Conservation (phyloP, 2,113 vertebrate genomes). For the Nerophis ophidion region DNA sequence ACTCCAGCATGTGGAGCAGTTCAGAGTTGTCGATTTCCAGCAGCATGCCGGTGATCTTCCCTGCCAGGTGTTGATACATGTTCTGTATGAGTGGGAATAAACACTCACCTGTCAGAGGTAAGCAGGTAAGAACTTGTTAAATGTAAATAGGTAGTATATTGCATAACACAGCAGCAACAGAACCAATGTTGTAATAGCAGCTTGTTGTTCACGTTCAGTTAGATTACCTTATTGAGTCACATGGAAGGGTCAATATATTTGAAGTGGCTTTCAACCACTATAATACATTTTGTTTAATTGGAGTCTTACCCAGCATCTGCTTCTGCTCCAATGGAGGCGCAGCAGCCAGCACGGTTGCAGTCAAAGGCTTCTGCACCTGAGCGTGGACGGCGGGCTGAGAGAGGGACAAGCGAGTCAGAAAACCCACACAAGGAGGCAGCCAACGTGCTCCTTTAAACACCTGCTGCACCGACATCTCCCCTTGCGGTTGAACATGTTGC, state of each 20-base stretch:
- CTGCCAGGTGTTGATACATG: slow-evolving; percentile 93
- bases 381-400: slow-evolving; percentile 91
- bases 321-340: slow-evolving; percentile 97
- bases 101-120: slow-evolving; percentile 80
- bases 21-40: slow-evolving; percentile 98
- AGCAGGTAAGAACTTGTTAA: background rate
- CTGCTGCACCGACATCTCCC: no score
- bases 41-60: slow-evolving; percentile 98
- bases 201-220: no score
- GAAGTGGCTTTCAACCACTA: no score
- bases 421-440: background rate
- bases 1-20: slow-evolving; percentile 97
- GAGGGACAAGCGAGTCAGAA: background rate
- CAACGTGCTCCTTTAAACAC: no score
- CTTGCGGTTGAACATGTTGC: slow-evolving; percentile 26
- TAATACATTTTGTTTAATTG: background rate
- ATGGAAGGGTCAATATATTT: no score
- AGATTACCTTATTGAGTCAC: no score
- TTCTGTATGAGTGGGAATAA: slow-evolving; percentile 95
- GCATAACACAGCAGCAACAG: background rate
- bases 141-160: background rate
- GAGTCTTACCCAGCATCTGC: slow-evolving; percentile 91
- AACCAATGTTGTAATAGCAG: no score
- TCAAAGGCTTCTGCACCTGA: slow-evolving; percentile 94
- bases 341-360: slow-evolving; percentile 94